phyloP scores from a whole-genome alignment of 2,113 vertebrate genomes.

The Sinocyclocheilus maitianheensis region DNA sequence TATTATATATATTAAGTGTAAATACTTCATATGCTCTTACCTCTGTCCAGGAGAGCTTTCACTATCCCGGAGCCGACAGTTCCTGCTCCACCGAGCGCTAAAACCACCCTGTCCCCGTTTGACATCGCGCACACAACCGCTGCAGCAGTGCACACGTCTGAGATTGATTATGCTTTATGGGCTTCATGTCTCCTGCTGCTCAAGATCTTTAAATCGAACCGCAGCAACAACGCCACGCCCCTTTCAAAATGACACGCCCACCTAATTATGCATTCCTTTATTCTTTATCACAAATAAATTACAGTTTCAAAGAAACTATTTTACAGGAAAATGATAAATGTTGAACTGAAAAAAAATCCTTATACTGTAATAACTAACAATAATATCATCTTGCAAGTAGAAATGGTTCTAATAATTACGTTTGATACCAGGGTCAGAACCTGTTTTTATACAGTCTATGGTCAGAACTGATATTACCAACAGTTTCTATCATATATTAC shows the following conservation, averaged over 20 bases:
- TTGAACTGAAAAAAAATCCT: neutral
- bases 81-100: constrained; percentile 82
- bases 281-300: neutral
- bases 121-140: constrained; percentile 68
- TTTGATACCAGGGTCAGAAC: neutral
- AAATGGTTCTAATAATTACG: neutral
- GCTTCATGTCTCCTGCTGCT: constrained; percentile 28
- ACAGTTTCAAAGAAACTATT: neutral
- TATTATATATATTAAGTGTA: neutral
- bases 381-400: neutral
- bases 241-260: neutral
- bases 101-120: constrained; percentile 74
- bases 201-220: constrained; percentile 61
- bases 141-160: constrained; percentile 24
- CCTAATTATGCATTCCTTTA: neutral
- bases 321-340: neutral
- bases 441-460: no score
- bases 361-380: neutral
- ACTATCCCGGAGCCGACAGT: constrained; percentile 81
- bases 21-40: constrained; percentile 62
- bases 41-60: constrained; percentile 80
- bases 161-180: constrained; percentile 28
- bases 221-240: neutral
- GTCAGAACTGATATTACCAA: neutral
- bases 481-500: constrained; percentile 1